These are phyloP conservation scores for Belgica antarctica DNA, from an alignment of 2,888 invertebrate genomes.

Conservation along the genomic window DNA sequence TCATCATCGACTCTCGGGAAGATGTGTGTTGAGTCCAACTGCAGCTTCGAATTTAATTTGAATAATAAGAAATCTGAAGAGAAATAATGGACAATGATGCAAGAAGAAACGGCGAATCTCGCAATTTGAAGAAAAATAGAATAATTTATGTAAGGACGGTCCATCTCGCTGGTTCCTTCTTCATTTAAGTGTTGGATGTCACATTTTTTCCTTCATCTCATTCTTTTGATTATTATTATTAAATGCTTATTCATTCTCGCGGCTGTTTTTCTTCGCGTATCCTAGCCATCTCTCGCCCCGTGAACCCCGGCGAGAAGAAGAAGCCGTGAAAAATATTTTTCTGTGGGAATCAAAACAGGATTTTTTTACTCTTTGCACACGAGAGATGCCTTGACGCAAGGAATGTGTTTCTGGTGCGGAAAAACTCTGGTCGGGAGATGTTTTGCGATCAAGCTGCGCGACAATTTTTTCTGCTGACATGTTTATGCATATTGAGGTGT, in stretches of 20 bases:
- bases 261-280: conserved; percentile 23
- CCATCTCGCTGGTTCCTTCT: conserved; percentile 41
- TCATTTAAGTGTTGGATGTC: conserved; percentile 55
- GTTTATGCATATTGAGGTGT: conserved; percentile 21
- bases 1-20: conserved; percentile 16
- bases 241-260: conserved; percentile 29
- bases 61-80: background rate
- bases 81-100: conserved; percentile 7
- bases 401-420: conserved; percentile 1
- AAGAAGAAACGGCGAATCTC: background rate
- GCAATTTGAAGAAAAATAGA: conserved; percentile 29
- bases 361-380: no score
- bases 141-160: conserved; percentile 44
- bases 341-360: conserved; percentile 58
- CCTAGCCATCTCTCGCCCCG: conserved; percentile 25
- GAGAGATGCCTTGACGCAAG: conserved; percentile 41
- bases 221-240: conserved; percentile 35
- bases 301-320: conserved; percentile 17
- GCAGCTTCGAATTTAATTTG: conserved; percentile 13
- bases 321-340: conserved; percentile 47
- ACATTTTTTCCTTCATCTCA: conserved; percentile 48
- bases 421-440: background rate
- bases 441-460: conserved; percentile 22
- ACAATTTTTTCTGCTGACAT: conserved; percentile 13
- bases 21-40: conserved; percentile 12